These are phyloP conservation scores for Nephrotoma appendiculata DNA, from an alignment of 2,888 invertebrate species.

Conservation along the genomic window DNA sequence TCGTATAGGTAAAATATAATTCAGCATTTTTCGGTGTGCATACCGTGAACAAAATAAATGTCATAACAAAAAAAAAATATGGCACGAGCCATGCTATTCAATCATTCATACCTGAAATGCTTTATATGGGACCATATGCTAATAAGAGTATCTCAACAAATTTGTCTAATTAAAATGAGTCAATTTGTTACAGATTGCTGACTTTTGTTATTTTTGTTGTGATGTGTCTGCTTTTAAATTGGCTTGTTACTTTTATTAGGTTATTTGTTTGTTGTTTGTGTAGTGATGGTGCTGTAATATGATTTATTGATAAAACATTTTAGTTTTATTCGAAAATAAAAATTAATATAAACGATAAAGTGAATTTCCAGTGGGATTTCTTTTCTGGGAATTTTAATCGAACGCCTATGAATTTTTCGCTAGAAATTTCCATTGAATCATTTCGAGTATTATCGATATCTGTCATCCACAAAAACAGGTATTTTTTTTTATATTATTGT, in stretches of 20 bases:
- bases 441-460: too few relatives aligned
- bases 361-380: background rate
- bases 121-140: background rate
- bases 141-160: background rate
- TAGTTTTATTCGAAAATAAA: background rate
- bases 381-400: too few relatives aligned
- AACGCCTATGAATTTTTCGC: too few relatives aligned
- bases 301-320: background rate
- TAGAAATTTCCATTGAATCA: too few relatives aligned
- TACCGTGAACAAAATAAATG: background rate
- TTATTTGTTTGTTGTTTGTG: background rate
- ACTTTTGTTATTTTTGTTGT: background rate
- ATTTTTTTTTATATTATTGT: too few relatives aligned
- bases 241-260: background rate
- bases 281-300: background rate
- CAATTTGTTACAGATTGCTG: background rate
- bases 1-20: background rate
- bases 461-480: too few relatives aligned
- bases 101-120: background rate
- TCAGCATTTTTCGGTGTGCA: background rate
- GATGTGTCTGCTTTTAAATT: background rate
- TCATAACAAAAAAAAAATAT: background rate
- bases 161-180: background rate
- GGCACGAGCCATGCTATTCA: background rate
- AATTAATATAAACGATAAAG: background rate